Percentiles rank a stretch among this genome's conserved stretches.
These are phyloP conservation scores for Pseudonaja textilis DNA, from an alignment of 2,113 vertebrate species.

Conservation along the genomic window DNA sequence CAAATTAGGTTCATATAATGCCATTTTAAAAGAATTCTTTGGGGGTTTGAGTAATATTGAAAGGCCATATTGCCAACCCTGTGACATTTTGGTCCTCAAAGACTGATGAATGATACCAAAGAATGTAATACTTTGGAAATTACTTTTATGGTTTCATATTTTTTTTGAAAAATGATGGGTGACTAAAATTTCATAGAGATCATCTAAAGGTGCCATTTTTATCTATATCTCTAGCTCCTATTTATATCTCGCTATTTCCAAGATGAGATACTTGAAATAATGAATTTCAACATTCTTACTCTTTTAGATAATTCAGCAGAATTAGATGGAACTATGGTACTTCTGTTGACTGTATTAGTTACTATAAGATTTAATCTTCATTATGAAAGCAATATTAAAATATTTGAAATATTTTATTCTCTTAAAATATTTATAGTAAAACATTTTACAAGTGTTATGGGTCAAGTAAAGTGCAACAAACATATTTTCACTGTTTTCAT, in stretches of 20 bases:
- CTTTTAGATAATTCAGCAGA: neutral
- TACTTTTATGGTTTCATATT: neutral
- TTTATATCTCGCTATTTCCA: neutral
- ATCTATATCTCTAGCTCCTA: neutral
- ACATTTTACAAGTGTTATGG: conserved; percentile 2
- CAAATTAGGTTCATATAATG: neutral
- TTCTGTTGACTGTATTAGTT: neutral
- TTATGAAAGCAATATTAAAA: neutral
- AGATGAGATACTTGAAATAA: neutral
- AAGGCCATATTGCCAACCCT: neutral
- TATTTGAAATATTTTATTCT: neutral
- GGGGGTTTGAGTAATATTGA: neutral
- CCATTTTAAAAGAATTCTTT: neutral
- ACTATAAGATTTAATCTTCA: neutral
- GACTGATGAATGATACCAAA: neutral
- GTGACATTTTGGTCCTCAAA: neutral
- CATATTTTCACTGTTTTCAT: neutral
- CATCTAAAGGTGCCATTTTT: neutral
- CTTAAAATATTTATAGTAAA: neutral
- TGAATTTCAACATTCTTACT: neutral
- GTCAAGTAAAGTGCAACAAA: neutral
- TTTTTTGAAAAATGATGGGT: neutral
- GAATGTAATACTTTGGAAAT: neutral
- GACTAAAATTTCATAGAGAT: neutral
- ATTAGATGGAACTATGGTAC: neutral